Conservation (phyloP, 2,113 vertebrate species). For the Struthidea cinerea region DNA sequence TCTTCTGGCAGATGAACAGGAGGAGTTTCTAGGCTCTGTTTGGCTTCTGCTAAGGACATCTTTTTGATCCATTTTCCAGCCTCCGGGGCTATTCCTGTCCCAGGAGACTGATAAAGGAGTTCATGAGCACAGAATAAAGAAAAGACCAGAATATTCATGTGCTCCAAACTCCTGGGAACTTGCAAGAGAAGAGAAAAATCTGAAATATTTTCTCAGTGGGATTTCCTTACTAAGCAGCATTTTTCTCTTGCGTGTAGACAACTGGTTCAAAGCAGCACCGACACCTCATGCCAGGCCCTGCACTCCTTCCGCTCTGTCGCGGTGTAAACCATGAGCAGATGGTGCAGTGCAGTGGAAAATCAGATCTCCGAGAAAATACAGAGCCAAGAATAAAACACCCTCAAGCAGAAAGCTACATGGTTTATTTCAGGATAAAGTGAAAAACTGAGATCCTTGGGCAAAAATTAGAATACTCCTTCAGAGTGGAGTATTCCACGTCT, state of each 20-base stretch:
- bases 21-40: not conserved
- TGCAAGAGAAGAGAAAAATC: not conserved
- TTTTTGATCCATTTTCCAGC: not conserved
- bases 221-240: not conserved
- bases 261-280: not conserved
- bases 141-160: not conserved
- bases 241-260: not conserved
- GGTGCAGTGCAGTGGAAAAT: slow-evolving; percentile 47
- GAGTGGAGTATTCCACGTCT: not conserved
- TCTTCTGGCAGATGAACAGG: not conserved
- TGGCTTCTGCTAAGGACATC: not conserved
- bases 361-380: not conserved
- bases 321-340: slow-evolving; percentile 23
- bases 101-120: not conserved
- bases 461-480: not conserved
- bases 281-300: not conserved
- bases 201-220: not conserved
- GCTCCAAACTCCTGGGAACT: not conserved
- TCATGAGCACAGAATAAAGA: not conserved
- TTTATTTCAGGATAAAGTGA: slow-evolving; percentile 20
- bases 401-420: not conserved
- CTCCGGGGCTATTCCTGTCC: not conserved
- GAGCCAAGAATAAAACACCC: slow-evolving; percentile 7
- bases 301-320: not conserved
- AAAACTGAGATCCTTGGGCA: slow-evolving; percentile 3